A percentile compares a stretch with the other conserved stretches of the same genome.
Conservation (phyloP, 2,888 invertebrate genomes). For the Scaptomyza reducta region DNA sequence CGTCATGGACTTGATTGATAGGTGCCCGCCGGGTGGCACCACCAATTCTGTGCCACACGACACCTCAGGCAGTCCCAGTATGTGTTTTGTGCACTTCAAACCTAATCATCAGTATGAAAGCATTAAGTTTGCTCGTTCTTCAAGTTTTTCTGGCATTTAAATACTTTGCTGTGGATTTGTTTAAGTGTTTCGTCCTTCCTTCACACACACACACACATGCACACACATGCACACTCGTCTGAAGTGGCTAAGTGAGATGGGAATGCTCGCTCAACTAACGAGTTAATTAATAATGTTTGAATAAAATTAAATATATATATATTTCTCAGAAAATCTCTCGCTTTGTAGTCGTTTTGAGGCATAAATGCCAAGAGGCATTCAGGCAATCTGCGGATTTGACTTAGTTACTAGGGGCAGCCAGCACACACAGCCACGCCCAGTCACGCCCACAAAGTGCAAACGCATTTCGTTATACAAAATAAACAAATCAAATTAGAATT, state of each 20-base stretch:
- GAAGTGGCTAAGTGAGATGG: background rate
- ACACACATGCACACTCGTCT: background rate
- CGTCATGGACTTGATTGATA: slow-evolving; percentile 32
- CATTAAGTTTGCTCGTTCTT: background rate
- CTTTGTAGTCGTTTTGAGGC: background rate
- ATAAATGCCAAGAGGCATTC: slow-evolving; percentile 8
- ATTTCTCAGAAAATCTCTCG: background rate
- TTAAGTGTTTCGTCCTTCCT: background rate
- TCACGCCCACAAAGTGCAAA: slow-evolving; percentile 3
- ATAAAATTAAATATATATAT: background rate
- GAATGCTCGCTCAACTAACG: background rate
- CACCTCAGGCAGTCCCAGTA: background rate
- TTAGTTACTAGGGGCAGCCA: background rate
- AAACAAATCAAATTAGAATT: slow-evolving; percentile 9
- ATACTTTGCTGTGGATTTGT: background rate
- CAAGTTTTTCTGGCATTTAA: slow-evolving; percentile 3
- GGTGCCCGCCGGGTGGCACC: background rate
- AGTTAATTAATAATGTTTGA: slow-evolving; percentile 5
- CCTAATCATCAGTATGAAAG: slow-evolving; percentile 1
- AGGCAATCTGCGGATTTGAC: background rate
- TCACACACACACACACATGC: background rate
- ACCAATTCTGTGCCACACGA: background rate
- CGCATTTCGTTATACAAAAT: background rate
- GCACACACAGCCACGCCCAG: too few species aligned
- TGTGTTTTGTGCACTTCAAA: background rate